phyloP scores from a whole-genome alignment of 1,140 invertebrate genomes.

The Caerostris darwini region DNA sequence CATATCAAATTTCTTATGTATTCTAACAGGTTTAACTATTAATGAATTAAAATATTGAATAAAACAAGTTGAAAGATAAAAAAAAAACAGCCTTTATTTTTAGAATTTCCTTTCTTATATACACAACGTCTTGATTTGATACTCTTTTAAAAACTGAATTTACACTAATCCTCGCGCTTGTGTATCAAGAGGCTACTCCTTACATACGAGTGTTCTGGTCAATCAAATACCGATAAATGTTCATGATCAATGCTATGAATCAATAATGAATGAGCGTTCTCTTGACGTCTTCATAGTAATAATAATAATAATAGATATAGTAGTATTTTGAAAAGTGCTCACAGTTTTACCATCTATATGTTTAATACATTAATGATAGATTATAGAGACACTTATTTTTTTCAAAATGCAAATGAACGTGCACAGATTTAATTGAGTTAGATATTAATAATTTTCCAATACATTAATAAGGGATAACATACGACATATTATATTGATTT shows the following conservation, averaged over 20 bases:
- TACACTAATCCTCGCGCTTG: conserved; percentile 15
- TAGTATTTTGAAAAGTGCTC: background rate
- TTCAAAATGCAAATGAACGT: background rate
- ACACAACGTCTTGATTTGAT: conserved; percentile 45
- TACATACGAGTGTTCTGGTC: background rate
- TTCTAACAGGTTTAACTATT: background rate
- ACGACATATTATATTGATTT: no score
- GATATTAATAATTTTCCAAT: no score
- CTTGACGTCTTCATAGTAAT: background rate
- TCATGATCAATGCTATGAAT: background rate
- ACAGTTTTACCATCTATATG: background rate
- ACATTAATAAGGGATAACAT: no score
- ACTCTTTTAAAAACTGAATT: conserved; percentile 40
- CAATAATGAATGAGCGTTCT: background rate
- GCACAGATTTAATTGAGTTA: background rate
- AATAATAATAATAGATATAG: background rate
- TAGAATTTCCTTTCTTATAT: conserved; percentile 1
- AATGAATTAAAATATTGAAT: conserved; percentile 20
- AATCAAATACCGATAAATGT: conserved; percentile 17
- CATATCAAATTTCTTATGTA: conserved; percentile 6
- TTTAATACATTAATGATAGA: background rate
- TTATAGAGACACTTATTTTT: conserved; percentile 3
- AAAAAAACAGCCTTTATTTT: conserved; percentile 6
- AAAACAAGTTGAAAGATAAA: background rate
- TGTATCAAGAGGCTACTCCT: conserved; percentile 37